These are phyloP conservation scores for Peromyscus maniculatus DNA, from an alignment of 2,113 vertebrate species.

Conservation along the genomic window DNA sequence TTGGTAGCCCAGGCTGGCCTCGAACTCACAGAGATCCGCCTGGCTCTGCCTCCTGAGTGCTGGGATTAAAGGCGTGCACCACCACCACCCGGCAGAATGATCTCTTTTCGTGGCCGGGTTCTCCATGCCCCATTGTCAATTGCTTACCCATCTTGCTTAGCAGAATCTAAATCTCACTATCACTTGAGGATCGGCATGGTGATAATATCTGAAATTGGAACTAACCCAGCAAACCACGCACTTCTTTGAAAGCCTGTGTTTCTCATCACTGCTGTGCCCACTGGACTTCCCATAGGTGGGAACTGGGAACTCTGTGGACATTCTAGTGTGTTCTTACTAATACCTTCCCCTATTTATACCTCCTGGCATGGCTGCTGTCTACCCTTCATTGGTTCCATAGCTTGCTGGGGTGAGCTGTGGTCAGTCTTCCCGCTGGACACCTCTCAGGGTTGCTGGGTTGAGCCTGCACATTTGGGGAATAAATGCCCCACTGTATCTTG, in stretches of 20 bases:
- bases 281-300: background rate
- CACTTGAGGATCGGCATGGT: slow-evolving; percentile 67
- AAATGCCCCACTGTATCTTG: background rate
- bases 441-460: background rate
- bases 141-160: slow-evolving; percentile 61
- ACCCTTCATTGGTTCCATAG: background rate
- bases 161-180: slow-evolving; percentile 63
- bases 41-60: too few relatives aligned
- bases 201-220: slow-evolving; percentile 65
- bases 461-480: background rate
- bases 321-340: slow-evolving; percentile 4
- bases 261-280: background rate
- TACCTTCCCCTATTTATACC: background rate
- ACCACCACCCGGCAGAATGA: background rate
- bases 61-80: too few relatives aligned
- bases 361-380: background rate
- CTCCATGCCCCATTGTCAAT: background rate
- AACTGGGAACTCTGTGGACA: background rate
- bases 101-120: background rate
- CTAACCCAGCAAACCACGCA: slow-evolving; percentile 37
- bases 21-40: too few relatives aligned
- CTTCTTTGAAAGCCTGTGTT: slow-evolving; percentile 7
- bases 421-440: background rate
- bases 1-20: too few relatives aligned
- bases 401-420: background rate